Percentiles rank a stretch among this genome's conserved stretches.
Conservation (phyloP, 2,113 vertebrate genomes). For the Sarotherodon lohbergeri region DNA sequence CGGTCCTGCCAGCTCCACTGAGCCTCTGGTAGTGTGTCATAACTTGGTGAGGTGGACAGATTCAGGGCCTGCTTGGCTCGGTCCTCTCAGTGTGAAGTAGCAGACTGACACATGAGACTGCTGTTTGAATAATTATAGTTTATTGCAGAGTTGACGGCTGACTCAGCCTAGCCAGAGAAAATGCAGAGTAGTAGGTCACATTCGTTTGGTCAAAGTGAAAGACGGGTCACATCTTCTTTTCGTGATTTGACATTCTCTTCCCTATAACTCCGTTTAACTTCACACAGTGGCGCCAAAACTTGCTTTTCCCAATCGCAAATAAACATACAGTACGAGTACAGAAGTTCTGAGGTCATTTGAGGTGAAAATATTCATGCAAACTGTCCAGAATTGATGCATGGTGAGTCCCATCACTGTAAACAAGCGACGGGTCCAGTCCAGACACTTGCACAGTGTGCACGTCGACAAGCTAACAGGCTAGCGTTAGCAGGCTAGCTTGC, state of each 20-base stretch:
- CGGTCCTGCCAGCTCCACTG: not conserved
- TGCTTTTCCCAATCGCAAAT: not conserved
- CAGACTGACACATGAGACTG: conserved; percentile 10
- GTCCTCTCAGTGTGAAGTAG: not conserved
- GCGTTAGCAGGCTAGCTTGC: not conserved
- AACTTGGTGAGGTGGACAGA: not conserved
- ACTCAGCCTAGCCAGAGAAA: not conserved
- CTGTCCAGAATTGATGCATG: not conserved
- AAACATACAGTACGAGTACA: not conserved
- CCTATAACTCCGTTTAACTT: not conserved
- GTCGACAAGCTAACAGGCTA: conserved; percentile 41
- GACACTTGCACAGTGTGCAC: not conserved
- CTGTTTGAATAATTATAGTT: conserved; percentile 40
- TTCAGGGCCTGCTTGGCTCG: not conserved
- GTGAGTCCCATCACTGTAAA: not conserved
- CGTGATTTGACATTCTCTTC: not conserved
- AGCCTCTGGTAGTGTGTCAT: not conserved
- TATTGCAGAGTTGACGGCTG: not conserved
- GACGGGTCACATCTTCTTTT: not conserved
- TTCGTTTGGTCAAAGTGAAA: not conserved
- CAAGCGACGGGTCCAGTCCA: conserved; percentile 2
- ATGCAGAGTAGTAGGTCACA: not conserved
- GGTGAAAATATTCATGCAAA: not conserved
- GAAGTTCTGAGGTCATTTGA: rapidly evolving
- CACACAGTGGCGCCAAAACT: not conserved